Evolutionary conservation across 2,888 invertebrate species (phyloP).

Genomic region (Adineta ricciae): DNA sequence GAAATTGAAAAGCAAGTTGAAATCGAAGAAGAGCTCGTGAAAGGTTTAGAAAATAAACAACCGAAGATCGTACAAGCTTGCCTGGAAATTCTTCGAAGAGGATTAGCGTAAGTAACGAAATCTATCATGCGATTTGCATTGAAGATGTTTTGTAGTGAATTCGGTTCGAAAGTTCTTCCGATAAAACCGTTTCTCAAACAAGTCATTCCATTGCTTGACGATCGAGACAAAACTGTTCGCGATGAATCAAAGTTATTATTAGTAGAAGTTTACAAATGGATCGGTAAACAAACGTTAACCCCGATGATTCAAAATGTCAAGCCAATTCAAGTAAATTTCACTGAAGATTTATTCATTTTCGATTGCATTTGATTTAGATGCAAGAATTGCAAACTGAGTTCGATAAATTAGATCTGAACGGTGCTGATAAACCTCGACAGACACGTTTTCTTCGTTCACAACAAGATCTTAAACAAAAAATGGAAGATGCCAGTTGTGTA

Average conservation of each 20-base stretch:
- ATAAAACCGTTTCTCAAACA: conserved; percentile 60
- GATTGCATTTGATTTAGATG: conserved; percentile 51
- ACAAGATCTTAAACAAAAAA: conserved; percentile 58
- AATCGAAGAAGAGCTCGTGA: conserved; percentile 68
- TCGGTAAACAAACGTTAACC: conserved; percentile 54
- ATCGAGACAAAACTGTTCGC: conserved; percentile 76
- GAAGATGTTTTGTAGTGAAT: conserved; percentile 59
- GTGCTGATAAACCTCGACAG: conserved; percentile 61
- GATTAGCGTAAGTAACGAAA: conserved; percentile 56
- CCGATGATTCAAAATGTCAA: conserved; percentile 57
- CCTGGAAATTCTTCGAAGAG: conserved; percentile 63
- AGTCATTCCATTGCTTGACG: conserved; percentile 76
- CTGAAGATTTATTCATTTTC: neutral
- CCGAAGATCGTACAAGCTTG: conserved; percentile 85
- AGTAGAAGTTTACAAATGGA: conserved; percentile 86
- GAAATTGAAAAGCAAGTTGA: conserved; percentile 88
- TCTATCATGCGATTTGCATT: too few relatives aligned
- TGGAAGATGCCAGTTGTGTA: conserved; percentile 40
- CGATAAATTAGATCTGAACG: conserved; percentile 54
- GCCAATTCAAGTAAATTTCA: conserved; percentile 62
- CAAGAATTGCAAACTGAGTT: conserved; percentile 80
- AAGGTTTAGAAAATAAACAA: conserved; percentile 87
- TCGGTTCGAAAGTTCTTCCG: conserved; percentile 78
- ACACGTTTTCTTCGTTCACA: conserved; percentile 70
- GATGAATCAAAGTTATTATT: conserved; percentile 81